These are phyloP conservation scores for Schizopygopsis pylzovi DNA, from an alignment of 2,797 vertebrate genomes.

Conservation along the genomic window DNA sequence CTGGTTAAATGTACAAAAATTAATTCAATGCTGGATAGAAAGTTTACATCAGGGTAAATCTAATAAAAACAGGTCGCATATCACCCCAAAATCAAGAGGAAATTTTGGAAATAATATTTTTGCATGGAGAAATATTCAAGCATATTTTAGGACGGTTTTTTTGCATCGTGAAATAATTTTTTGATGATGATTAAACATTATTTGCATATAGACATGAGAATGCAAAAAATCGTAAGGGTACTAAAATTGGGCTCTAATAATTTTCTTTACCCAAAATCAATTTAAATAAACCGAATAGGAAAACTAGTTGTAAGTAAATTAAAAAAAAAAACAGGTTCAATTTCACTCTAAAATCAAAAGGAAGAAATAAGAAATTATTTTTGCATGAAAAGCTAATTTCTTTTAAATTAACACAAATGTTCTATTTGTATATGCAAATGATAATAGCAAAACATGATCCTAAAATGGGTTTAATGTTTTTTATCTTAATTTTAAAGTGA, in stretches of 20 bases:
- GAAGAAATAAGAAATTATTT: not conserved
- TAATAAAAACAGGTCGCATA: not conserved
- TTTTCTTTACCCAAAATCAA: not conserved
- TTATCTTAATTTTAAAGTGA: not conserved
- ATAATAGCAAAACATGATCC: not conserved
- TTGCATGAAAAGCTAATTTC: not conserved
- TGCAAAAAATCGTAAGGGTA: not conserved
- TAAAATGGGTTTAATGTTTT: not conserved
- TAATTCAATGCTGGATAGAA: not conserved
- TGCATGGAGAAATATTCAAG: not conserved
- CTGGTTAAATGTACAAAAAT: not conserved
- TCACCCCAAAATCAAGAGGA: not conserved
- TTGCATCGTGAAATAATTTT: not conserved
- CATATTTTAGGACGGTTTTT: not conserved
- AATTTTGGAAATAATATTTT: not conserved
- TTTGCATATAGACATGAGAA: not conserved
- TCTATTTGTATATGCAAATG: not conserved
- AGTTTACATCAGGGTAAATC: not conserved
- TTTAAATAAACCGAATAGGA: not conserved
- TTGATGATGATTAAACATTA: not conserved
- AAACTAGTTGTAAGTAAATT: not conserved
- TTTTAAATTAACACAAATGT: not conserved
- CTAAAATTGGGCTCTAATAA: not conserved
- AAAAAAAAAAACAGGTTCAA: not conserved
- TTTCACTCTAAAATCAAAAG: not conserved